Base-by-base conservation (phyloP, 2,888 invertebrate genomes). In the Heliconius cydno region DNA sequence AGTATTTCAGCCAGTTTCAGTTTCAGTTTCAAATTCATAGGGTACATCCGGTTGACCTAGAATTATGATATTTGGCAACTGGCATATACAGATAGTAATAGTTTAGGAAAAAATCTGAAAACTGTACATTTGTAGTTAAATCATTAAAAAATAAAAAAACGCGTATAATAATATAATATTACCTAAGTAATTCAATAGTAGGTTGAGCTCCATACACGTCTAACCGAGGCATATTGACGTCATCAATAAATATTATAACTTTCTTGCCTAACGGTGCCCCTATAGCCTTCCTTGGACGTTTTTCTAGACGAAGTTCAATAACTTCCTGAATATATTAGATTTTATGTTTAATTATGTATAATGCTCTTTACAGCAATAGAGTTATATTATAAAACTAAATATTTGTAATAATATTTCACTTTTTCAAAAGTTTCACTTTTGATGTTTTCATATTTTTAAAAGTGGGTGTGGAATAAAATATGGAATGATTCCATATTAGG, bases 191-290 rank as follows among this genome's bases (percentile, higher is more conserved):
- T 92, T 99, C 99, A 79, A 98, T 97, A 0, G 98, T 98, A 10
- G 98, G 98, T 88, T 98, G 98, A 15, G 98, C 97, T 13, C 98
- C 99, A 86, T 98, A 99, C 0, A 97, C 96, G 90, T 97, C 98
- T 86, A 97, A 93, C 88, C 96, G 96, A 0, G 98, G 98, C 98
- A 98, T 98, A 88, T 98, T 98, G 0, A 98, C 97, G 88, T 98
- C 98, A 87, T 98, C 98, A 34, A 98, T 97, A 86, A 98, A 98
- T 79, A 98, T 96, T 5, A 98, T 96, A 0, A 98, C 96, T 80
- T 97, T 96, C 90, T 98, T 98, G 19, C 98, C 98, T 52, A 96
- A 89, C 0, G 98, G 98, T 0, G 98, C 98, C 13, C 98, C 98
- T 66, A 98, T 91, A 10, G 98, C 95, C 41, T 96, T 97, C 82